A percentile compares a stretch with the other conserved stretches of the same genome.
Conservation (phyloP, 2,797 vertebrate genomes). For the Sebastes alutus region DNA sequence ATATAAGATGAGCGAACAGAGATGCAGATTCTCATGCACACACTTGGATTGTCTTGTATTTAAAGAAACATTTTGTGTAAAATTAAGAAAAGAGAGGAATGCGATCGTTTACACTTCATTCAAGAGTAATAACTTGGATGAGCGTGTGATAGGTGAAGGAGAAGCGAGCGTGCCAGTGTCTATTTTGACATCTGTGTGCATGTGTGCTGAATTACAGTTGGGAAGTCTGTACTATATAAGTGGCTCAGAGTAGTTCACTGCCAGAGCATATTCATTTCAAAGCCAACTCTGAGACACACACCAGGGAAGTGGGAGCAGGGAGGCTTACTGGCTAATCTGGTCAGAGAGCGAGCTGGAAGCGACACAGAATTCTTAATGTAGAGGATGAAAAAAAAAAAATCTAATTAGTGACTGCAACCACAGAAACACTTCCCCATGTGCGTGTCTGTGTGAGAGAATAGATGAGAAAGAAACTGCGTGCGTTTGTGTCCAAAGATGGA, state of each 20-base stretch:
- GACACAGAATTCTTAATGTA: constrained; percentile 77
- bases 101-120: constrained; percentile 21
- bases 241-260: constrained; percentile 77
- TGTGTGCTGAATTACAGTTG: constrained; percentile 69
- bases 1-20: constrained; percentile 20
- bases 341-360: constrained; percentile 78
- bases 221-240: constrained; percentile 72
- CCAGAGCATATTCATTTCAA: constrained; percentile 81
- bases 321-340: constrained; percentile 83
- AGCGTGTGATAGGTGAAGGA: constrained; percentile 35
- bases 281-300: constrained; percentile 78
- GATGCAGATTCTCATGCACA: neutral
- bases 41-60: neutral
- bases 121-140: neutral
- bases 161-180: constrained; percentile 24
- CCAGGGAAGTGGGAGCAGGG: constrained; percentile 75
- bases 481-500: constrained; percentile 26
- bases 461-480: constrained; percentile 7
- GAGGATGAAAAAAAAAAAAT: constrained; percentile 54
- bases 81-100: constrained; percentile 15
- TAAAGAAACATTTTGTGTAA: neutral
- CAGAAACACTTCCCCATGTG: constrained; percentile 49
- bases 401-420: constrained; percentile 67
- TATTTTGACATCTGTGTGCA: constrained; percentile 36
- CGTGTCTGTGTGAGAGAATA: constrained; percentile 14